These are phyloP conservation scores for Plagiodera versicolora DNA, from an alignment of 2,888 invertebrate species.

Conservation along the genomic window DNA sequence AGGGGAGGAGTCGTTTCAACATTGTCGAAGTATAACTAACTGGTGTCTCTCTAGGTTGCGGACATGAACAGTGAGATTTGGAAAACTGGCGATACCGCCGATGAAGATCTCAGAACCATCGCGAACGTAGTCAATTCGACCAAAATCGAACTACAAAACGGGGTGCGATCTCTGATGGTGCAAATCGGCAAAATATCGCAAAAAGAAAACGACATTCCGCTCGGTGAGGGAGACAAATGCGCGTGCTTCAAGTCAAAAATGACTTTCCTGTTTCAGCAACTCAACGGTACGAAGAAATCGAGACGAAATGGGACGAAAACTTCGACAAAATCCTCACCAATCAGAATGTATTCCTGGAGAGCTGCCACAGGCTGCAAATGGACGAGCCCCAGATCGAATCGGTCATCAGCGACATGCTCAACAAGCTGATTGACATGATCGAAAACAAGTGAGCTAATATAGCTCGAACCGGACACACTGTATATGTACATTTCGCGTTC, in stretches of 20 bases:
- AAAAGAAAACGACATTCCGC: slow-evolving; percentile 31
- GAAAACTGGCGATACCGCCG: slow-evolving; percentile 51
- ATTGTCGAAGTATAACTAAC: no score
- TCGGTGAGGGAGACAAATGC: no score
- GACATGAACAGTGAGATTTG: slow-evolving; percentile 67
- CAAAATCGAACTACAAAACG: slow-evolving; percentile 48
- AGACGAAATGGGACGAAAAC: slow-evolving; percentile 52
- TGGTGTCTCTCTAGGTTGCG: slow-evolving; percentile 62
- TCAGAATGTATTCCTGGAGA: slow-evolving; percentile 67
- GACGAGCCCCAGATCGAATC: slow-evolving; percentile 64
- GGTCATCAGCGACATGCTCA: slow-evolving; percentile 64
- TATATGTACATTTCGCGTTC: slow-evolving; percentile 39
- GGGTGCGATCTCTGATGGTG: slow-evolving; percentile 45
- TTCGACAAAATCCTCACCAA: slow-evolving; percentile 64
- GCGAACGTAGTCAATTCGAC: slow-evolving; percentile 37
- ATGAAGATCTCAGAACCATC: slow-evolving; percentile 33
- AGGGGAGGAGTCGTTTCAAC: no score
- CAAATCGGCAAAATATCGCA: slow-evolving; percentile 44
- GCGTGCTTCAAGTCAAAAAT: no score
- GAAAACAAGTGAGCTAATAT: slow-evolving; percentile 67
- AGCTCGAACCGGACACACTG: not conserved
- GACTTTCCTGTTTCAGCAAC: slow-evolving; percentile 3
- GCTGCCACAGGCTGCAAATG: slow-evolving; percentile 67
- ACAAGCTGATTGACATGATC: slow-evolving; percentile 64
- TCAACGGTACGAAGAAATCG: slow-evolving; percentile 38